Evolutionary conservation across 2,113 vertebrate species (phyloP), one percentile per base, ranked within the genome.

Genomic region (Dunckerocampus dactyliophorus): DNA sequence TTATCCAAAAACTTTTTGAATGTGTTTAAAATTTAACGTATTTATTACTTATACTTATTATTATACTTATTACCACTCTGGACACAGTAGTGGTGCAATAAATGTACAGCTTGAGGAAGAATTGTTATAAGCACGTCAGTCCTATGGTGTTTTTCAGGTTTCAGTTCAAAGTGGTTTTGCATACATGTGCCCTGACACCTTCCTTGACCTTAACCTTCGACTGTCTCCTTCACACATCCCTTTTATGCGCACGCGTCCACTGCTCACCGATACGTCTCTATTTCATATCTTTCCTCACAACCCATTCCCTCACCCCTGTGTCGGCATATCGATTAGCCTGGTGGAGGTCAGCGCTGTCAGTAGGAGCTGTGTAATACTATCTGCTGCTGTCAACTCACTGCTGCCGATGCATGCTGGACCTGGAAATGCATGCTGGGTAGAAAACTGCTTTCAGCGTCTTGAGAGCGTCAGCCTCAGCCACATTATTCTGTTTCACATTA

Each of bases 331-430:
- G 82, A 87, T 88, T 78, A 71, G 74, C 62, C 65, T 3, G 49
- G 56, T 67, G 77, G 77, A 82, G 85, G 85, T 83, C 85, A 75
- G 64, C 59, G 77, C 82, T 75, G 79, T 76, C 78, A 79, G 77
- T 65, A 59, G 71, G 80, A 82, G 65, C 70, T 61, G 71, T 77
- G 83, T 81, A 85, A 87, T 51, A 83, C 73, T 78, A 88, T 85
- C 85, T 83, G 61, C 78, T 59, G 84, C 82, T 81, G 84, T 83
- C 82, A 81, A 14, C 55, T 67, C 48, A 11, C 66, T 37, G 59
- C 77, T 65, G 81, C 82, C 67, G 49, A 80, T 31, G 59, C 74
- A 70, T 46, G 68, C 50, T 76, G 61, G 76, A 80, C 56, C 84
- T 87, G 80, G 65, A 83, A 82, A 77, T 63, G 75, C 83, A 82